Evolutionary conservation across 92 coral and sea anemone genomes (phyloP), one percentile per base, ranked within the genome.

Genomic region (Hydrozoanthus gracilis): DNA sequence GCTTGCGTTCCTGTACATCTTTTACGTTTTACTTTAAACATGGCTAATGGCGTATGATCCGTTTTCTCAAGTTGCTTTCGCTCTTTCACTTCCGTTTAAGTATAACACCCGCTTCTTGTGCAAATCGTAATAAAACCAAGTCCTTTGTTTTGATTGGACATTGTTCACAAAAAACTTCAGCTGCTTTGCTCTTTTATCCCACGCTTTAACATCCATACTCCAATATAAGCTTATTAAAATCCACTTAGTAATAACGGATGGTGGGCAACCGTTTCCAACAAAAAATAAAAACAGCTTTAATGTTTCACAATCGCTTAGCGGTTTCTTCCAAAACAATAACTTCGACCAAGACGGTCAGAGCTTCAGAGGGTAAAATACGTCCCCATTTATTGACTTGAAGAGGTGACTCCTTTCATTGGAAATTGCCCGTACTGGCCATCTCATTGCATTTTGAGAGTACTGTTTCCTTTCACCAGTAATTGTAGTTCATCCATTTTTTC

Each of bases 221-320:
- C 88, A 88, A 8, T 9, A 71, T 44, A 80, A 87, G 15, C 83
- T 70, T 18, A 51, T 83, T 48, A 88, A 9, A 5, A 76, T 75
- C 84, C 91, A 83, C 46, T 77, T 64, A 7, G 8, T 45, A 3
- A 88, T 83, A 12, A 76, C 56, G 58, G 61, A 48, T 1, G 88
- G 84, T 44, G 88, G 87, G 18, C 91, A 60, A 17, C 91, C 88
- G 73, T 83, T 88, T 65, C 39, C 39, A 27, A 27, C 39, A 27
- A 27, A 27, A 27, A 27, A 27, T 27, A 27, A 27, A 27, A 27
- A n/a, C 45, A 88, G 55, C 60, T 88, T 88, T 48, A 88, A 82
- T 7, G 88, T 83, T 4, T 76, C 87, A 12, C 15, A 3, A 56
- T 88, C 91, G 39, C 82, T 20, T 11, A 82, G 11, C 3, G 87